These are phyloP conservation scores for Echinometra lucunter DNA, from an alignment of 53 echinoderm and acorn worm species.

Conservation along the genomic window DNA sequence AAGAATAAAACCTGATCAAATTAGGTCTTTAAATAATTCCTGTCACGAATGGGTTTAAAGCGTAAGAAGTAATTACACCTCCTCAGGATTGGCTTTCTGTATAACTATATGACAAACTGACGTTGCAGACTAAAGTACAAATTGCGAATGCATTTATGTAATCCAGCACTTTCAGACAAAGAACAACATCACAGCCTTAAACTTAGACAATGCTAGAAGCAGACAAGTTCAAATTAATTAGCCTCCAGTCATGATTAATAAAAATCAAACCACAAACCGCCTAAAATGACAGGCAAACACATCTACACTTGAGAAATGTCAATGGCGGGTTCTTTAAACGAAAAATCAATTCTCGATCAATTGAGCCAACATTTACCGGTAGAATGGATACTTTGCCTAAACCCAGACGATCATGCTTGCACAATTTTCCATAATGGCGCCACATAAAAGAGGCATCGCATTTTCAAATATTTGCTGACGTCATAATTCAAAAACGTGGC, in stretches of 20 bases:
- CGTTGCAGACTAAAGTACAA: not conserved
- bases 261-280: not conserved
- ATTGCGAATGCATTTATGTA: not conserved
- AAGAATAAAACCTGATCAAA: too few species aligned
- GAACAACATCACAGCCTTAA: not conserved
- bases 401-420: slow-evolving; percentile 17
- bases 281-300: not conserved
- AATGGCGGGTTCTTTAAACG: slow-evolving; percentile 12
- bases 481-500: not conserved
- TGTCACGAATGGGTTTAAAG: too few species aligned
- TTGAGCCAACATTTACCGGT: slow-evolving; percentile 45
- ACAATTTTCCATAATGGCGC: slow-evolving; percentile 47
- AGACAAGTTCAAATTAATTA: slow-evolving; percentile 19
- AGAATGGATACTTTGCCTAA: slow-evolving; percentile 7
- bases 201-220: not conserved
- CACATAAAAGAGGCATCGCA: slow-evolving; percentile 26
- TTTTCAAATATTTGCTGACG: slow-evolving; percentile 45
- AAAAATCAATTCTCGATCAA: slow-evolving; percentile 43
- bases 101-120: too few species aligned
- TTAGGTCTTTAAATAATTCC: too few species aligned
- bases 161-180: not conserved
- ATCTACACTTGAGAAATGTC: slow-evolving; percentile 6
- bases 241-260: not conserved
- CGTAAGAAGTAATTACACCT: too few species aligned
- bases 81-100: too few species aligned